Evolutionary conservation across 1,140 invertebrate genomes (phyloP).

Genomic region (Anadara kagoshimensis): DNA sequence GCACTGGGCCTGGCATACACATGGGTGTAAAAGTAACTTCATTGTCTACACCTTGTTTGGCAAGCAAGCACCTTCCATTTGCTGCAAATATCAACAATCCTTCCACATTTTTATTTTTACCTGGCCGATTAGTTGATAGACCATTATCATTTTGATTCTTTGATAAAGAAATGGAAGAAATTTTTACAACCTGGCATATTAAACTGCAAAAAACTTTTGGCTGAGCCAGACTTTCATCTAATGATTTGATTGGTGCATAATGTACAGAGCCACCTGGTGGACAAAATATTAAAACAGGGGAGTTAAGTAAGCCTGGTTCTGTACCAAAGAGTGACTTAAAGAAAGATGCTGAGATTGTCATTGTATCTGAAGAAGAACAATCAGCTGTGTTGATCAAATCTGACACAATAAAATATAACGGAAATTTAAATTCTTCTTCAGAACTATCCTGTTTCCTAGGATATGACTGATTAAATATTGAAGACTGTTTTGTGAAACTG

Average conservation of each 20-base stretch:
- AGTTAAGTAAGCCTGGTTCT: constrained; percentile 14
- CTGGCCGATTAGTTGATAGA: not conserved
- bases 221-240: not conserved
- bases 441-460: not conserved
- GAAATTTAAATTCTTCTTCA: not conserved
- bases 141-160: not conserved
- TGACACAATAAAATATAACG: not conserved
- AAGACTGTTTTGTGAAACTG: not conserved
- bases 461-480: not conserved
- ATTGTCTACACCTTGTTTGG: not conserved
- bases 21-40: constrained; percentile 9
- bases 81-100: constrained; percentile 5
- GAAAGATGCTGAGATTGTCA: constrained; percentile 9
- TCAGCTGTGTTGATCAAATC: not conserved
- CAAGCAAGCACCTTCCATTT: constrained; percentile 17
- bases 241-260: constrained; percentile 26
- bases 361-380: constrained; percentile 2
- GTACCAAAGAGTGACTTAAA: constrained; percentile 19
- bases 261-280: constrained; percentile 19
- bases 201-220: constrained; percentile 20
- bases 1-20: constrained; percentile 12
- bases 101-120: not conserved
- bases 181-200: constrained; percentile 7
- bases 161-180: not conserved
- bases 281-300: constrained; percentile 21